Base-by-base conservation (phyloP, 2,113 vertebrate genomes). In the Orycteropus afer region DNA sequence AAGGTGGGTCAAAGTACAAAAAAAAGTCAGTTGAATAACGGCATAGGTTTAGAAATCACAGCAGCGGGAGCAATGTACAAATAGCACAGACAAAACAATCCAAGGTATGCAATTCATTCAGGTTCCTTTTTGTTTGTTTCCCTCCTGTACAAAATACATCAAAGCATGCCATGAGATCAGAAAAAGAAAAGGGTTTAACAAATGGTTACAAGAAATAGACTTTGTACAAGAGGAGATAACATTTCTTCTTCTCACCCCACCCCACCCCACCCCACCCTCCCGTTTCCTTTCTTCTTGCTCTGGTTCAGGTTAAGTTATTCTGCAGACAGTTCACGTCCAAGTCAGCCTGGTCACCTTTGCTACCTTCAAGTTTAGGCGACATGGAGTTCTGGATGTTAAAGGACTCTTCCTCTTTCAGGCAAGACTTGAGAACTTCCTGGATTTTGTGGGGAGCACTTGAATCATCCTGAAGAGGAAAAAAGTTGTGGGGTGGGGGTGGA, bases 351-450 rank as follows among this genome's bases (percentile, higher is more conserved):
- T 99, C 99, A 51, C 99, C 99, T 97, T 99, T 99, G 98, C 99
- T 98, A 86, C 99, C 98, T 79, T 99, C 99, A 2, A 99, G 99
- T 97, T 99, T 99, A 98, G 99, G 99, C 32, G 99, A 99, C 97
- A 99, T 98, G 47, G 99, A 99, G 98, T 99, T 99, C 98, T 99
- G 99, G 98, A 99, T 99, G 98, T 99, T 99, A 45, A 99, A 99
- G 0, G 99, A 98, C 94, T 99, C 99, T 98, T 99, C 99, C 90
- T 99, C 99, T 97, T 99, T 98, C 87, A 99, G 98, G 32, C 99
- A 99, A 97, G 99, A 99, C 97, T 99, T 99, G 98, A 99, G 98
- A 74, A 98, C 98, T 94, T 99, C 99, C 98, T 99, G 99, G 98
- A 99, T 98, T 98, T 99, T 99, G 98, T 99, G 99, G 97, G 99